Evolutionary conservation across 2,797 vertebrate genomes (phyloP).

Genomic region (Sebastes cheni): DNA sequence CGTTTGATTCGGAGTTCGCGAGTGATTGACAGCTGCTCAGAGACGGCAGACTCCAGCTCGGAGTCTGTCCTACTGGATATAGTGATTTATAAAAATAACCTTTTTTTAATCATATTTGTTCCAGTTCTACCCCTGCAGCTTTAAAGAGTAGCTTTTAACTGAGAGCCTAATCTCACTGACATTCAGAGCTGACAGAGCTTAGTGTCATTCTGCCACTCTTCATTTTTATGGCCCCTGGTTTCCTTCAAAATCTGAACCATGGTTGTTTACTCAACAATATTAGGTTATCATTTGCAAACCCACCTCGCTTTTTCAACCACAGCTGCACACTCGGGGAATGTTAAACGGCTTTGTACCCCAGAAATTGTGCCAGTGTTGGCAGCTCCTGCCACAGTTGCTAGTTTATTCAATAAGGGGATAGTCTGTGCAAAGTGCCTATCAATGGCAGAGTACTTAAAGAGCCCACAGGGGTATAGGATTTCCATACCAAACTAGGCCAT

Average conservation of each 20-base stretch:
- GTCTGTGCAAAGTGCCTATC: slow-evolving; percentile 59
- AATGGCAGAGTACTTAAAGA: slow-evolving; percentile 58
- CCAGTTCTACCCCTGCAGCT: too few relatives aligned
- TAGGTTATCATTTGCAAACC: not conserved
- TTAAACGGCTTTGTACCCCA: slow-evolving; percentile 56
- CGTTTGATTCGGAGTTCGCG: too few relatives aligned
- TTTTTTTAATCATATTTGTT: too few relatives aligned
- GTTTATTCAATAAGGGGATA: slow-evolving; percentile 63
- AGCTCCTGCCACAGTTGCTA: slow-evolving; percentile 46
- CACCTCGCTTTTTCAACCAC: slow-evolving; percentile 28
- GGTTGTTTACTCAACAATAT: not conserved
- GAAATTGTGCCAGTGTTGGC: slow-evolving; percentile 62
- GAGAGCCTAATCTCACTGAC: not conserved
- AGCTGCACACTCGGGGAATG: slow-evolving; percentile 62
- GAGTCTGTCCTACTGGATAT: too few relatives aligned
- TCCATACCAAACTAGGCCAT: slow-evolving; percentile 62
- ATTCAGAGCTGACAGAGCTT: not conserved
- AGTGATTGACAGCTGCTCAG: too few relatives aligned
- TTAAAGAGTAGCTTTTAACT: not conserved
- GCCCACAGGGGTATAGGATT: slow-evolving; percentile 54
- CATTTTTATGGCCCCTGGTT: not conserved
- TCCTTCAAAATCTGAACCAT: not conserved
- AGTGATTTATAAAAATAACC: too few relatives aligned
- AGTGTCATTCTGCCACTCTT: not conserved
- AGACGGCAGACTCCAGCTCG: too few relatives aligned